phyloP scores from a whole-genome alignment of 2,888 invertebrate genomes.

The Leptinotarsa tumamoca region DNA sequence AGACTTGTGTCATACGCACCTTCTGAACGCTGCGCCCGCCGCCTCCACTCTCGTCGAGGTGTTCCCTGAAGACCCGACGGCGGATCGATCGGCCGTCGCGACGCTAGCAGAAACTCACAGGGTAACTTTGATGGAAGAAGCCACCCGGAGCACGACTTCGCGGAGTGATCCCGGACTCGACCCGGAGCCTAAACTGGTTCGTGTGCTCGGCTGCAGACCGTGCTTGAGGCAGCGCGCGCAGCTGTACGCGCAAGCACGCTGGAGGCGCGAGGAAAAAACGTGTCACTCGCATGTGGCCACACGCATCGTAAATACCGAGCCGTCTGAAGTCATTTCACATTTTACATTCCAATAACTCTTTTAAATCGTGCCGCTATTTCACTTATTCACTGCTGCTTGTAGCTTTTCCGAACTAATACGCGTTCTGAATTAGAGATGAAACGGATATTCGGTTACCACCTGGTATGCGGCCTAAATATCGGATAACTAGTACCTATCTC shows the following conservation, averaged over 20 bases:
- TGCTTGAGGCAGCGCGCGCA: slow-evolving; percentile 55
- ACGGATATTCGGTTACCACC: no score
- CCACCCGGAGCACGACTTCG: slow-evolving; percentile 38
- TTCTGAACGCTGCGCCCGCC: neutral
- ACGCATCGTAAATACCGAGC: neutral
- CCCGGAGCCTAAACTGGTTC: slow-evolving; percentile 58
- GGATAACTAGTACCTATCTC: no score
- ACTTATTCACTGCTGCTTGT: no score
- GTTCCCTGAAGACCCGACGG: neutral
- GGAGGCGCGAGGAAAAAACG: slow-evolving; percentile 30
- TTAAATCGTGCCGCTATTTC: no score
- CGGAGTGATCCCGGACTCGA: slow-evolving; percentile 45
- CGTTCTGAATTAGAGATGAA: no score
- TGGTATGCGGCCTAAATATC: no score
- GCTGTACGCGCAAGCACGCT: slow-evolving; percentile 25
- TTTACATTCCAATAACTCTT: no score
- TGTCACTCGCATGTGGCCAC: slow-evolving; percentile 26
- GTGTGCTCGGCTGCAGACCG: slow-evolving; percentile 58
- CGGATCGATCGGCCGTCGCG: neutral
- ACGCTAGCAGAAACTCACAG: slow-evolving; percentile 3
- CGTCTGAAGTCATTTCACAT: no score
- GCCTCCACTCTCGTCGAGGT: neutral
- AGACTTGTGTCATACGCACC: slow-evolving; percentile 15
- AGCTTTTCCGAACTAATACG: no score
- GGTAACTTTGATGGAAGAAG: neutral